Base-by-base conservation (phyloP, 2,797 vertebrate species). In the Hyperoplus lanceolatus region DNA sequence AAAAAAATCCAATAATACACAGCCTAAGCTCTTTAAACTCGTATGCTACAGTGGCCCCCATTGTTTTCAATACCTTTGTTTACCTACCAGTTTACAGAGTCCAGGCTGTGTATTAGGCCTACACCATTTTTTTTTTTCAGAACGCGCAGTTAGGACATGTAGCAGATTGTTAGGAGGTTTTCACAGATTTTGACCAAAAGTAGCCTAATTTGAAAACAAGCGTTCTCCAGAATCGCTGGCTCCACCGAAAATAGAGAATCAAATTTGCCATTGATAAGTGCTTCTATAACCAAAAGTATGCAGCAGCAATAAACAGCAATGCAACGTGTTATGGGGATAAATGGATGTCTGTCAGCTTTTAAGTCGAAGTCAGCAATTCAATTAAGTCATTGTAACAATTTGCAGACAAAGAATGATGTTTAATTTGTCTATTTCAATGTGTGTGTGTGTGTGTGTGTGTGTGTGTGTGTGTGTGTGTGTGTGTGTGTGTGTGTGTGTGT, bases 331-430 rank as follows among this genome's bases (percentile, higher is more conserved):
- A 38, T 39, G 61, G 46, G 13, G 38, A 5, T 66, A 7, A 6
- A 57, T 54, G 38, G 8, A n/a, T 42, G 57, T 36, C 13, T 61
- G 12, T 46, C 8, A 18, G n/a, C 3, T 7, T 1, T 21, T 0
- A 43, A 64, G 10, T 18, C 15, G 46, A 57, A 54, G 67, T 70
- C 21, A 63, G 36, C 45, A 49, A 12, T 42, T 45, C 10, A 50
- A 3, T 29, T 2, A 29, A 29, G 50, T 38, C 15, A 70, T 21
- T 63, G n/a, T 36, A 46, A 57, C 4, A 51, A 50, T 51, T 71
- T 48, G 46, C 63, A 63, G 13, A 21, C 41, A 55, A 48, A 63
- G 18, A 50, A n/a, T 29, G 58, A 69, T 69, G 68, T 68, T 51
- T 57, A 29, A 29, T 29, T 29, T 29, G 29, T 29, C 29, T 29